These are phyloP conservation scores for Eunapius fragilis DNA, from an alignment of 37 sponge, comb jelly and placozoan genomes.

Conservation along the genomic window DNA sequence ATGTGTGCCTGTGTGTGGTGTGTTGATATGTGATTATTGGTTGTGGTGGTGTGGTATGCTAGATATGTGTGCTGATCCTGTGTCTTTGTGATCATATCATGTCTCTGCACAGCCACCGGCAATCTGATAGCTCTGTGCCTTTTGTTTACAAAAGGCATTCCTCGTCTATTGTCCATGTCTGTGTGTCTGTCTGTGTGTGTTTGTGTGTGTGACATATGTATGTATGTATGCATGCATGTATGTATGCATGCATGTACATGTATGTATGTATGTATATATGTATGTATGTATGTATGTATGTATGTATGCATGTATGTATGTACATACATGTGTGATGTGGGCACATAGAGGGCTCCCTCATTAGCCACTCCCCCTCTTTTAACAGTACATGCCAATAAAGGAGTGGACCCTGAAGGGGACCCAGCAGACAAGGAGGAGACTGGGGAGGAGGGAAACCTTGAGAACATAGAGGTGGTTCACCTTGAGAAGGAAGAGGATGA, in stretches of 20 bases:
- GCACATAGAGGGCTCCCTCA: neutral
- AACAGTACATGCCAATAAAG: neutral
- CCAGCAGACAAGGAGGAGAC: slow-evolving; percentile 7
- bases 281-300: neutral
- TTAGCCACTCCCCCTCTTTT: too few species aligned
- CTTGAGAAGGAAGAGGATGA: slow-evolving; percentile 44
- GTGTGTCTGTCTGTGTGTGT: too few species aligned
- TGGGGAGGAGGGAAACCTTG: slow-evolving; percentile 53
- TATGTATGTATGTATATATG: slow-evolving; percentile 9
- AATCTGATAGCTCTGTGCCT: neutral
- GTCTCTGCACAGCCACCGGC: too few species aligned
- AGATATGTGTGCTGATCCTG: neutral
- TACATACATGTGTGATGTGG: neutral
- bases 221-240: slow-evolving; percentile 17
- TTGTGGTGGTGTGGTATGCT: slow-evolving; percentile 1
- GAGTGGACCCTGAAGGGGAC: neutral
- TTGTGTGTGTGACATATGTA: neutral
- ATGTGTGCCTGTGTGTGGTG: too few species aligned
- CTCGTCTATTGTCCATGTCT: neutral
- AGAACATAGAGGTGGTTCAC: slow-evolving; percentile 63
- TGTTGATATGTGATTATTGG: neutral
- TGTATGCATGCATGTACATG: slow-evolving; percentile 1
- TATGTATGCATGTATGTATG: neutral
- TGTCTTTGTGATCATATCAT: neutral
- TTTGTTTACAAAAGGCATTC: neutral